A percentile compares a stretch with the other conserved stretches of the same genome.
Conservation (phyloP, 1,140 invertebrate species). For the Eueides isabella region DNA sequence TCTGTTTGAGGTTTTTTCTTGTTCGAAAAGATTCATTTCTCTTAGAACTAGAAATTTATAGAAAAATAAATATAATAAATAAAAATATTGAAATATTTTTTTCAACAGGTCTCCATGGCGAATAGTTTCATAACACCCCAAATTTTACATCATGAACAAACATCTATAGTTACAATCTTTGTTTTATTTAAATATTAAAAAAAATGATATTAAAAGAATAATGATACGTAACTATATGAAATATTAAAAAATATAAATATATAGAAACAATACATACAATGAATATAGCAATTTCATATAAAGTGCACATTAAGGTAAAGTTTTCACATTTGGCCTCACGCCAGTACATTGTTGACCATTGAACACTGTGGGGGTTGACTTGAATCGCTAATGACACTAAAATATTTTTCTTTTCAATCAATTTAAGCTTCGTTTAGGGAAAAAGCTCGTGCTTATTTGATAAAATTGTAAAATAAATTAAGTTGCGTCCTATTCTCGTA, state of each 20-base stretch:
- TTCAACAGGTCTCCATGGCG: too few species aligned
- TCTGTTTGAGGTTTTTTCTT: too few species aligned
- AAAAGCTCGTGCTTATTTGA: neutral
- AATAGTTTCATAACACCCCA: too few species aligned
- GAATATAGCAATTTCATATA: neutral
- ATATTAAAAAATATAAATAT: neutral
- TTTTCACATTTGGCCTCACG: slow-evolving; percentile 6
- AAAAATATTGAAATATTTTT: too few species aligned
- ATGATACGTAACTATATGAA: too few species aligned
- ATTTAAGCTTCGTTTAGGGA: slow-evolving; percentile 2
- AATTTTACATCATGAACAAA: too few species aligned
- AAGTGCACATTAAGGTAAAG: neutral
- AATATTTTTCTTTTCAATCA: slow-evolving; percentile 12
- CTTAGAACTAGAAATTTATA: too few species aligned
- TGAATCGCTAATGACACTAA: slow-evolving; percentile 4
- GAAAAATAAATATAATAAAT: too few species aligned
- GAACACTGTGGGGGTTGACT: neutral
- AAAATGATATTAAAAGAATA: too few species aligned
- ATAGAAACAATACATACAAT: neutral
- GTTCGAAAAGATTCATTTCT: too few species aligned
- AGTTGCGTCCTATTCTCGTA: neutral
- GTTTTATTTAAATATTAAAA: too few species aligned
- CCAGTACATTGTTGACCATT: slow-evolving; percentile 2
- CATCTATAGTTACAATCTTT: too few species aligned
- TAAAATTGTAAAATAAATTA: neutral